Conservation (phyloP, 2,797 vertebrate species). For the Siniperca undulata region DNA sequence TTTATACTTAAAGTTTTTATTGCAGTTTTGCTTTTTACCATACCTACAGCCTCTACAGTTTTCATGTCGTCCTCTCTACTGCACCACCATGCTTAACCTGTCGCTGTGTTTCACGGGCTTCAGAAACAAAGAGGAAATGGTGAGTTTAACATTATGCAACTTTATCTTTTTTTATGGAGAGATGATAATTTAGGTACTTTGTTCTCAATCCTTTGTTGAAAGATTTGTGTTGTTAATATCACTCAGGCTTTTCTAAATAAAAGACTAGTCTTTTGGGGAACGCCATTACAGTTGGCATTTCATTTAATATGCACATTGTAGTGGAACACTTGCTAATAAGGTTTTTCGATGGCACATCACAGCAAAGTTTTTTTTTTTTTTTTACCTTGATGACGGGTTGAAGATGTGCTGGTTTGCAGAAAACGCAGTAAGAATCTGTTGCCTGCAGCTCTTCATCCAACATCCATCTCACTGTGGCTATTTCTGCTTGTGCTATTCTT, state of each 20-base stretch:
- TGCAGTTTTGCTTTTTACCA: background rate
- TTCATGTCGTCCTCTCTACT: constrained; percentile 94
- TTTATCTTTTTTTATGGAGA: too few relatives aligned
- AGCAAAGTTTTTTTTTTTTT: background rate
- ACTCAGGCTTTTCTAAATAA: background rate
- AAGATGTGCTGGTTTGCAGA: background rate
- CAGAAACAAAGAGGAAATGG: constrained; percentile 95
- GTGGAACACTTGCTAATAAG: background rate
- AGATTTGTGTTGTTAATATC: background rate
- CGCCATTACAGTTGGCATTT: background rate
- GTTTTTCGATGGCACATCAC: background rate
- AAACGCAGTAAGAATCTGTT: background rate
- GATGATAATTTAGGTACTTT: background rate
- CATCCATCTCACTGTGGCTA: background rate
- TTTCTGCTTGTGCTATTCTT: background rate
- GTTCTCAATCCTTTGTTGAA: too few relatives aligned
- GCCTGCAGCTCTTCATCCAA: background rate
- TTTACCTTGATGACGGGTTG: background rate
- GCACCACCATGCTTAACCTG: constrained; percentile 93
- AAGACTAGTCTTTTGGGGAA: background rate
- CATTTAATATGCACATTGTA: background rate
- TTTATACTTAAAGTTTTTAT: background rate
- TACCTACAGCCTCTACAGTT: constrained; percentile 90
- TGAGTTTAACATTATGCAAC: constrained; percentile 80
- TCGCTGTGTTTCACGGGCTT: constrained; percentile 97